phyloP scores from a whole-genome alignment of 2,113 vertebrate species.

The Petromus typicus region DNA sequence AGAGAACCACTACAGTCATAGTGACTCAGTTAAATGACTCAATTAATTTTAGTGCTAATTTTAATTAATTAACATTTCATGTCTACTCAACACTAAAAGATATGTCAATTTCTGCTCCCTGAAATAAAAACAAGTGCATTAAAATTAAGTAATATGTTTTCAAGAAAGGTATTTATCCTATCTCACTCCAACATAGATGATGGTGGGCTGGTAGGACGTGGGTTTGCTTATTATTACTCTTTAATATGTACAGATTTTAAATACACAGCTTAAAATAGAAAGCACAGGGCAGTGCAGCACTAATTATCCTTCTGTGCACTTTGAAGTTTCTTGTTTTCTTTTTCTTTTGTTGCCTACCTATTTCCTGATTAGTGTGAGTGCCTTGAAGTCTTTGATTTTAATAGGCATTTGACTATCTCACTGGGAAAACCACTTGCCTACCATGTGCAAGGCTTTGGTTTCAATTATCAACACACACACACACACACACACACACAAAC shows the following conservation, averaged over 20 bases:
- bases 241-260: not conserved
- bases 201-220: not conserved
- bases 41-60: conserved; percentile 7
- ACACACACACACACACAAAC: no score
- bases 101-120: not conserved
- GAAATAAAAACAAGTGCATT: conserved; percentile 30
- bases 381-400: not conserved
- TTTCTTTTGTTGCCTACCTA: not conserved
- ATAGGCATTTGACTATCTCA: not conserved
- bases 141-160: not conserved
- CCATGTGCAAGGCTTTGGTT: not conserved
- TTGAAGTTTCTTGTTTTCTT: not conserved
- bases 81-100: not conserved
- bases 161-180: not conserved
- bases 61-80: conserved; percentile 9
- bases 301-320: not conserved
- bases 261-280: not conserved
- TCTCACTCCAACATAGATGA: not conserved
- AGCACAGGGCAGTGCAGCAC: not conserved
- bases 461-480: not conserved
- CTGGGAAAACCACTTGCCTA: not conserved
- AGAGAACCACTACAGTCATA: not conserved
- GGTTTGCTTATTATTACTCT: not conserved
- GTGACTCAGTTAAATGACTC: not conserved
- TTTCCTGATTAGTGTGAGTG: not conserved